Evolutionary conservation across 2,113 vertebrate species (phyloP).

Genomic region (Tragulus kanchil): DNA sequence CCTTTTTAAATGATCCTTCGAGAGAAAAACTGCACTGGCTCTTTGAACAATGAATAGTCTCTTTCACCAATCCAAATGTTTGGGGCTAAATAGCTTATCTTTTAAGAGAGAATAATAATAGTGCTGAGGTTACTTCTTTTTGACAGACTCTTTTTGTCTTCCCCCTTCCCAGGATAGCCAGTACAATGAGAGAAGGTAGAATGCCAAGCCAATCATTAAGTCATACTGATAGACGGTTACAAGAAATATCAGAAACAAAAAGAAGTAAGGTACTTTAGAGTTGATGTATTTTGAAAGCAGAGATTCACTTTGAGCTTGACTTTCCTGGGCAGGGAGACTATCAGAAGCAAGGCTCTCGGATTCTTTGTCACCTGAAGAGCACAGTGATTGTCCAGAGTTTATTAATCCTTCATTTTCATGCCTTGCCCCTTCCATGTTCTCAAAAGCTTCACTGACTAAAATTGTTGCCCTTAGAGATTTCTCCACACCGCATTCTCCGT

Average conservation of each 20-base stretch:
- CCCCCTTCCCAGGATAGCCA: slow-evolving; percentile 92
- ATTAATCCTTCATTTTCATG: slow-evolving; percentile 69
- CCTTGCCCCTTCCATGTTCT: slow-evolving; percentile 78
- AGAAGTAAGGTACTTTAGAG: slow-evolving; percentile 88
- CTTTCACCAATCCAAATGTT: slow-evolving; percentile 82
- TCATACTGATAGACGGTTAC: slow-evolving; percentile 91
- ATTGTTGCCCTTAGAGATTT: slow-evolving; percentile 74
- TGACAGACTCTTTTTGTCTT: slow-evolving; percentile 85
- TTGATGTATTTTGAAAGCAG: slow-evolving; percentile 86
- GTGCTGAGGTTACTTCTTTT: slow-evolving; percentile 83
- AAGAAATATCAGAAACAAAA: slow-evolving; percentile 92
- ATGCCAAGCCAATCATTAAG: slow-evolving; percentile 91
- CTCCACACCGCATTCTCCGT: slow-evolving; percentile 66
- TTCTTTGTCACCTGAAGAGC: slow-evolving; percentile 53
- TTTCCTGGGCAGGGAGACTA: slow-evolving; percentile 75
- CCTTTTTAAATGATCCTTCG: slow-evolving; percentile 85
- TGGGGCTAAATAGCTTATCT: slow-evolving; percentile 76
- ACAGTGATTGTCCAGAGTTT: slow-evolving; percentile 40
- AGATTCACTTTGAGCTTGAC: slow-evolving; percentile 77
- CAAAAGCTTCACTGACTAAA: slow-evolving; percentile 80
- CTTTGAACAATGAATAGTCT: slow-evolving; percentile 82
- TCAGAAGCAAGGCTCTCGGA: slow-evolving; percentile 62
- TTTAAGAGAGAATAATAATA: slow-evolving; percentile 69
- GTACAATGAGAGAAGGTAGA: slow-evolving; percentile 93
- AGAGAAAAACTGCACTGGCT: slow-evolving; percentile 84